Evolutionary conservation across 2,113 vertebrate genomes (phyloP).

Genomic region (Peromyscus californicus): DNA sequence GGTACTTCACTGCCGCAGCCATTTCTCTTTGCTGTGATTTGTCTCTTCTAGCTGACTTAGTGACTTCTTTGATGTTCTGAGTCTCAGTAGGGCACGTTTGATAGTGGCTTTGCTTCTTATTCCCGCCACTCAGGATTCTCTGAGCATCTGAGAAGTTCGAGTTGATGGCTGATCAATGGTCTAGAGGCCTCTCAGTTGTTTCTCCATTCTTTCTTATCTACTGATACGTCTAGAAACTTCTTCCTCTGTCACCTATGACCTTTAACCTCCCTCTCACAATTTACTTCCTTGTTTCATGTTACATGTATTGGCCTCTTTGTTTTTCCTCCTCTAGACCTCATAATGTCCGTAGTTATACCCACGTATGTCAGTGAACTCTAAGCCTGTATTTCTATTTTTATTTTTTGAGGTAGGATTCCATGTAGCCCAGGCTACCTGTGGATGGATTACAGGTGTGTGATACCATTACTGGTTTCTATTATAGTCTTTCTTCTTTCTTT

Average conservation of each 20-base stretch:
- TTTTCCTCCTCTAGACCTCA: neutral
- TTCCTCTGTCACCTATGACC: neutral
- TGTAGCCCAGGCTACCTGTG: neutral
- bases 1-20: neutral
- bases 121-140: neutral
- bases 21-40: neutral
- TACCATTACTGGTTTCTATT: neutral
- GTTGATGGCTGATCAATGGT: neutral
- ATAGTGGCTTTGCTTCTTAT: neutral
- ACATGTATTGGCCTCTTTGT: neutral
- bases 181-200: neutral
- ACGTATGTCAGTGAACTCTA: neutral
- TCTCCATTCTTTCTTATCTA: neutral
- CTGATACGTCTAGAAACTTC: neutral
- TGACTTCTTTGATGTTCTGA: neutral
- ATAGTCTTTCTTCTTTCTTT: neutral
- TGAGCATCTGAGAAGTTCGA: neutral
- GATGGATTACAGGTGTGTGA: neutral
- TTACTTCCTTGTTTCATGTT: neutral
- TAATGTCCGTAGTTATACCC: neutral
- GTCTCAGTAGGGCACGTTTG: too few species aligned
- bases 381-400: neutral
- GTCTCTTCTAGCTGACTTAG: neutral
- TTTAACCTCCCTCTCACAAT: neutral
- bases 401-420: neutral